These are phyloP conservation scores for Amphilophus citrinellus DNA, from an alignment of 2,113 vertebrate genomes.

Conservation along the genomic window DNA sequence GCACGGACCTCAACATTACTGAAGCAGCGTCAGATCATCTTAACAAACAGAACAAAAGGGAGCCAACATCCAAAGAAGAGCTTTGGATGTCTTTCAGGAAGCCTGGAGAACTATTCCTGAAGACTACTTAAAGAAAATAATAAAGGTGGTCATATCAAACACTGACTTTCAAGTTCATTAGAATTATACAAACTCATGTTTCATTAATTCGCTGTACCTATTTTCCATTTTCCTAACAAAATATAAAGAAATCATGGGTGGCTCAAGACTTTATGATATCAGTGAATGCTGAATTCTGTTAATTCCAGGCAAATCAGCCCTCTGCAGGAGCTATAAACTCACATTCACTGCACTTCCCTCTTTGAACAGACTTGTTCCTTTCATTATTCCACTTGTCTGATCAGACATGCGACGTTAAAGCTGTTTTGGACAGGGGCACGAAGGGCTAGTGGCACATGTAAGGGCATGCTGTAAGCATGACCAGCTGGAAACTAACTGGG, in stretches of 20 bases:
- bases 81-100: too few relatives aligned
- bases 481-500: background rate
- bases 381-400: background rate
- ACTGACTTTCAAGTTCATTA: too few relatives aligned
- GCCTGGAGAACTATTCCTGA: too few relatives aligned
- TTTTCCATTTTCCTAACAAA: too few relatives aligned
- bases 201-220: too few relatives aligned
- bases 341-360: background rate
- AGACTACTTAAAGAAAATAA: too few relatives aligned
- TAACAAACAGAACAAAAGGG: too few relatives aligned
- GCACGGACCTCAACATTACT: background rate
- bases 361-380: background rate
- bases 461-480: background rate
- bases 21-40: too few relatives aligned
- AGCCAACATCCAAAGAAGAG: too few relatives aligned
- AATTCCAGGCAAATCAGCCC: background rate
- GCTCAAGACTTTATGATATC: background rate
- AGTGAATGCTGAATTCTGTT: background rate
- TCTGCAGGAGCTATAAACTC: background rate
- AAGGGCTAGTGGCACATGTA: background rate
- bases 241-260: too few relatives aligned
- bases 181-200: too few relatives aligned
- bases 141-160: too few relatives aligned
- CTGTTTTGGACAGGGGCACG: background rate
- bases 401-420: background rate